These are phyloP conservation scores for Tachyglossus aculeatus DNA, from an alignment of 2,797 vertebrate species.

Conservation along the genomic window DNA sequence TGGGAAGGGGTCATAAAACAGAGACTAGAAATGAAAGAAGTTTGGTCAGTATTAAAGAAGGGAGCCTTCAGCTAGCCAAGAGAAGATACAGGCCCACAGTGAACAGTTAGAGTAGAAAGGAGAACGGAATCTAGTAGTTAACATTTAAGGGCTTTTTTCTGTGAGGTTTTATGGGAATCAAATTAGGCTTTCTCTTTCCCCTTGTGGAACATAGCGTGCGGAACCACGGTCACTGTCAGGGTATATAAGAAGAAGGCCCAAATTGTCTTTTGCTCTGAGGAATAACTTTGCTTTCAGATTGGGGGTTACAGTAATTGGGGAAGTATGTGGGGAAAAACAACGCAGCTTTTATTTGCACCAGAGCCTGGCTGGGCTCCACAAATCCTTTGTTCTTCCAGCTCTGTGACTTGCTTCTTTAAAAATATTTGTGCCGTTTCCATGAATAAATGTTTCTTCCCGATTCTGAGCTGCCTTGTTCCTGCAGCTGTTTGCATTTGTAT, in stretches of 20 bases:
- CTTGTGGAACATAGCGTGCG: background rate
- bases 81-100: too few relatives aligned
- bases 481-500: background rate
- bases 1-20: too few relatives aligned
- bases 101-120: too few relatives aligned
- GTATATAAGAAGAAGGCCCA: background rate
- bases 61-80: too few relatives aligned
- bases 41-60: too few relatives aligned
- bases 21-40: too few relatives aligned
- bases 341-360: slow-evolving; percentile 12
- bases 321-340: slow-evolving; percentile 18
- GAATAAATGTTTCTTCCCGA: slow-evolving; percentile 16
- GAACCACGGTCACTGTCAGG: background rate
- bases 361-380: background rate
- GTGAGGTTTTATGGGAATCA: background rate
- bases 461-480: background rate
- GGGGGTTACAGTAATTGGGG: background rate
- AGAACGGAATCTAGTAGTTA: too few relatives aligned
- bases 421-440: slow-evolving; percentile 19
- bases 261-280: background rate
- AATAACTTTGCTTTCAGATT: slow-evolving; percentile 12
- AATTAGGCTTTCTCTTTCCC: slow-evolving; percentile 7
- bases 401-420: slow-evolving; percentile 4
- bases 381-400: slow-evolving; percentile 12
- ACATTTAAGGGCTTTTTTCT: too few relatives aligned